phyloP scores from a whole-genome alignment of 2,113 vertebrate genomes.

The Tyto alba region DNA sequence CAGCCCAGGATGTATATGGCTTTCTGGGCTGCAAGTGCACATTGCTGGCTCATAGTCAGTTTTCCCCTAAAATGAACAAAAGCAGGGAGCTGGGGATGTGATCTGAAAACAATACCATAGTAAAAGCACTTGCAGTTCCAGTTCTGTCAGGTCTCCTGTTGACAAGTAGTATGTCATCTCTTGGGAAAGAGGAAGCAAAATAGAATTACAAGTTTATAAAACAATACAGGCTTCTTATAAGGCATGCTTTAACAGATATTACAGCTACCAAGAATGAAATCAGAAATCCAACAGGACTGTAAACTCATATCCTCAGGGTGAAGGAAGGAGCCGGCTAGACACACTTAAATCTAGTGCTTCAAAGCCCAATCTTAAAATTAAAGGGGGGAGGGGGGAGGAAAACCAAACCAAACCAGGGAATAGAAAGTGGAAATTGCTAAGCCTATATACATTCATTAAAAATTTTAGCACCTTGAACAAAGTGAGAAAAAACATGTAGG shows the following conservation, averaged over 20 bases:
- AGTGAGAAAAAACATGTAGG: neutral
- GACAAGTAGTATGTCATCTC: neutral
- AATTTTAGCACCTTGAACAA: neutral
- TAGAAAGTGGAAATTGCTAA: neutral
- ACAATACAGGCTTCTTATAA: neutral
- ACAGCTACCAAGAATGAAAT: neutral
- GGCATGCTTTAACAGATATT: neutral
- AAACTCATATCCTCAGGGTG: neutral
- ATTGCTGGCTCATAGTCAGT: too few species aligned
- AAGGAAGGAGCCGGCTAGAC: neutral
- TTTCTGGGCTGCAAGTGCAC: too few species aligned
- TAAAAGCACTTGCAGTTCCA: neutral
- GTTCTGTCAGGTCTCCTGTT: neutral
- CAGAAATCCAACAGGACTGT: neutral
- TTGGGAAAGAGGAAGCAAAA: neutral
- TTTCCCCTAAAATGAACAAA: neutral
- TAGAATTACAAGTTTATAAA: neutral
- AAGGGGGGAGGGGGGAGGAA: rapidly evolving
- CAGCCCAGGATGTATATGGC: too few species aligned
- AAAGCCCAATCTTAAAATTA: neutral
- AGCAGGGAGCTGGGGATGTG: neutral
- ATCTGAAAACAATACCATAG: neutral
- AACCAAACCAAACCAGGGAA: neutral
- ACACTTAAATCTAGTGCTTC: neutral
- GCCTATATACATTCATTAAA: neutral